These are phyloP conservation scores for Trachymyrmex septentrionalis DNA, from an alignment of 1,140 invertebrate genomes.

Conservation along the genomic window DNA sequence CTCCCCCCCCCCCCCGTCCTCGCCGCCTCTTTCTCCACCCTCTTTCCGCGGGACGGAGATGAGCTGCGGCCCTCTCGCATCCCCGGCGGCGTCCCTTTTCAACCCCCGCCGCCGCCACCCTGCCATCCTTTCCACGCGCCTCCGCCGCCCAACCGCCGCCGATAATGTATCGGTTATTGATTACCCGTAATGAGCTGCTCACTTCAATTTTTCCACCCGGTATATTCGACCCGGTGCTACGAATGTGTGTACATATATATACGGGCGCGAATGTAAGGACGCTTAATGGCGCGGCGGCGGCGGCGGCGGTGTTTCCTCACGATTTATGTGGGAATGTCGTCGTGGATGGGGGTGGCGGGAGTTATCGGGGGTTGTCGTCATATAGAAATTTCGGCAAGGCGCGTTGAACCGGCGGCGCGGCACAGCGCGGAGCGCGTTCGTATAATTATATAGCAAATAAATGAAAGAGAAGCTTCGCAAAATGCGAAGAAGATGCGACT, in stretches of 20 bases:
- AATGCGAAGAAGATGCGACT: background rate
- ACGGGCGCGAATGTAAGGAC: constrained; percentile 43
- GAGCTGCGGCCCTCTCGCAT: constrained; percentile 73
- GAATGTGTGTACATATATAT: background rate
- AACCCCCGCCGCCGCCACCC: constrained; percentile 13
- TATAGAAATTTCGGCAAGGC: constrained; percentile 30
- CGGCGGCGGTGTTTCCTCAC: constrained; percentile 10
- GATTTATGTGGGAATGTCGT: constrained; percentile 52
- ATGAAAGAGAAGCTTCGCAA: background rate
- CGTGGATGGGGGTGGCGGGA: background rate
- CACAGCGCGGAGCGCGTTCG: background rate
- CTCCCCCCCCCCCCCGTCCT: constrained; percentile 5
- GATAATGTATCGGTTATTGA: constrained; percentile 85
- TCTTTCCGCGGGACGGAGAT: constrained; percentile 76
- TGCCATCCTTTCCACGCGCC: background rate
- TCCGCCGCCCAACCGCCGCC: constrained; percentile 29
- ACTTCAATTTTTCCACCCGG: constrained; percentile 69
- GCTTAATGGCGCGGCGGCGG: constrained; percentile 59
- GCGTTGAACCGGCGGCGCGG: background rate
- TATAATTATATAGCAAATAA: constrained; percentile 11
- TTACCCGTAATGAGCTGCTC: constrained; percentile 82
- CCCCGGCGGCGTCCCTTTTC: constrained; percentile 46
- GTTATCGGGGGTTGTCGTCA: constrained; percentile 41
- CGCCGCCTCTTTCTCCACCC: constrained; percentile 40
- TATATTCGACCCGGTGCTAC: constrained; percentile 37